A percentile compares a stretch with the other conserved stretches of the same genome.
phyloP scores from a whole-genome alignment of 2,888 invertebrate genomes.

The Myopa tessellatipennis region DNA sequence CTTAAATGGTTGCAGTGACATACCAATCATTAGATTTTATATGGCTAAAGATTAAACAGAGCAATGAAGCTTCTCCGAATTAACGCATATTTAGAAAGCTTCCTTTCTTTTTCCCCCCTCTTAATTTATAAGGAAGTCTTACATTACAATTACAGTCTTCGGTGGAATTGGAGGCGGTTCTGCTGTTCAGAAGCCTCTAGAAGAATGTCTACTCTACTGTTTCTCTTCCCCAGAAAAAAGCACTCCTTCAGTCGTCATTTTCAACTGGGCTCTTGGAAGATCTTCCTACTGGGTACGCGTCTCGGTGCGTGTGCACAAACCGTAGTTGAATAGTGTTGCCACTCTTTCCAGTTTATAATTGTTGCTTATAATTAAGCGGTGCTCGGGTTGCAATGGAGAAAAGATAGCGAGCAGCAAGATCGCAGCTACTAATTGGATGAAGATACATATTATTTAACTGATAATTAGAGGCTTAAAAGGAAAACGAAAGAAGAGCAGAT shows the following conservation, averaged over 20 bases:
- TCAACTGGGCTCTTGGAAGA: neutral
- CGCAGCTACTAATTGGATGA: neutral
- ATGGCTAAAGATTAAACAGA: too few relatives aligned
- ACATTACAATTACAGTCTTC: too few relatives aligned
- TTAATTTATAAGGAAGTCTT: too few relatives aligned
- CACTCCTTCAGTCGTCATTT: neutral
- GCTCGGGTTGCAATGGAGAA: neutral
- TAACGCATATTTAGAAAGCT: too few relatives aligned
- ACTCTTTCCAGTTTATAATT: neutral
- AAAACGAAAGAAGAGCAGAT: neutral
- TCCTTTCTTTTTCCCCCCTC: too few relatives aligned
- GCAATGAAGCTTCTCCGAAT: too few relatives aligned
- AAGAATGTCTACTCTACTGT: too few relatives aligned
- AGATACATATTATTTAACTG: neutral
- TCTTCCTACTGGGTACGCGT: neutral
- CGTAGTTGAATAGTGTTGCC: neutral
- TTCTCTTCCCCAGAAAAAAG: too few relatives aligned
- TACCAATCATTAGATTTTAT: too few relatives aligned
- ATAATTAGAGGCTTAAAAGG: neutral
- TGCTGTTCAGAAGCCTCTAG: too few relatives aligned
- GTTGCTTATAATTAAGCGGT: neutral
- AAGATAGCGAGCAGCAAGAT: neutral
- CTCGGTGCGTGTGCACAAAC: neutral
- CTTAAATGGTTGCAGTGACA: too few relatives aligned
- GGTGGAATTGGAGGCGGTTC: too few relatives aligned